Percentiles rank a stretch among this genome's conserved stretches.
phyloP scores from a whole-genome alignment of 2,113 vertebrate genomes.

The Sebastes schlegelii region DNA sequence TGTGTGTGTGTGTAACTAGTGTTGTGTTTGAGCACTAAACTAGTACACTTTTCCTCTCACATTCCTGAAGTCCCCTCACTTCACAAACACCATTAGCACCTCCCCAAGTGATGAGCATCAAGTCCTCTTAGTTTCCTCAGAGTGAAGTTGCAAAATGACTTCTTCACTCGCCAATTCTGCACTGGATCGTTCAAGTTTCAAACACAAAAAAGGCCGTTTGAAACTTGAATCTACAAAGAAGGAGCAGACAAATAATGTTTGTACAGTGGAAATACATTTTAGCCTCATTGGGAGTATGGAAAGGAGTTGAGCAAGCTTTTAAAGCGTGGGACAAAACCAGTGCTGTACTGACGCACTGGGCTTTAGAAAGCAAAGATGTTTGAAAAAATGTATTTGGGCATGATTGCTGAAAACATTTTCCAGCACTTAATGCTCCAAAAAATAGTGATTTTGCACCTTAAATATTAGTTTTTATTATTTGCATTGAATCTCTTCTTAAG shows the following conservation, averaged over 20 bases:
- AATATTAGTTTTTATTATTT: neutral
- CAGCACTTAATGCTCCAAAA: neutral
- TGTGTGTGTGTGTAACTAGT: conserved; percentile 47
- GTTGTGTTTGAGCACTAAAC: conserved; percentile 55
- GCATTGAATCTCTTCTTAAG: neutral
- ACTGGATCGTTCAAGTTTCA: conserved; percentile 41
- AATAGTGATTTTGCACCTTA: neutral
- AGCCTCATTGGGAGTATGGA: neutral
- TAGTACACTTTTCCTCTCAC: conserved; percentile 30
- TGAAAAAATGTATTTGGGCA: neutral
- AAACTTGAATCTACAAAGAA: conserved; percentile 47
- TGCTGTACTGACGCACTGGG: neutral
- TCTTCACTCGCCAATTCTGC: conserved; percentile 20
- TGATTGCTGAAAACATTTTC: neutral
- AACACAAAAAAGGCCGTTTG: conserved; percentile 19
- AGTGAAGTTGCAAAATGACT: conserved; percentile 8
- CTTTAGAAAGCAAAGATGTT: neutral
- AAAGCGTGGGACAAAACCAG: neutral
- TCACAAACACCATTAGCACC: conserved; percentile 53
- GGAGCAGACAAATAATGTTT: conserved; percentile 53
- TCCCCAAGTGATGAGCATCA: conserved; percentile 1
- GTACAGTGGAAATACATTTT: neutral
- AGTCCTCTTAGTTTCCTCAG: neutral
- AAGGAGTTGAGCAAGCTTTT: conserved; percentile 2
- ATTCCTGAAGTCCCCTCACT: conserved; percentile 40